Base-by-base conservation (phyloP, 2,888 invertebrate species). In the Parascotia fuliginaria region DNA sequence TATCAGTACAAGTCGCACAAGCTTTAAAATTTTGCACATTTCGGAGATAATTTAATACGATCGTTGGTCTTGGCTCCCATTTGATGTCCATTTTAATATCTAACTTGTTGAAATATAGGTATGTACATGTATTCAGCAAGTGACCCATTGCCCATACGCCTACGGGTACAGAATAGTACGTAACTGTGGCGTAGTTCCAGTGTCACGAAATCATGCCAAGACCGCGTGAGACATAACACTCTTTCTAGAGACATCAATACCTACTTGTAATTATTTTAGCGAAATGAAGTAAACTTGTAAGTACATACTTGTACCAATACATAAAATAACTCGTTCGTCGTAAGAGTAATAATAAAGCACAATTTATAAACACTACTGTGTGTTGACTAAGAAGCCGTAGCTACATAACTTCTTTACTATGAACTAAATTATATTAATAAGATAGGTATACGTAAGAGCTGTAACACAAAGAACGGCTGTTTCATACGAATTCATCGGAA, bases 11-110 rank as follows among this genome's bases (percentile, higher is more conserved):
- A 53, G 49, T 60, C 53, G 45, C 24, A 19, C 52, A 61, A 61
- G 49, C 73, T 75, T 70, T 64, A 66, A 69, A 70, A 56, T 44
- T 60, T 64, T 34, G 54, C 42, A 43, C 45, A 59, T 58, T 73
- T 78, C 75, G 74, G 70, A 77, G 72, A 68, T 70, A 77, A 61
- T 77, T 67, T 73, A 42, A 44, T 40, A 47, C 42, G 28, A 12
- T 39, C 39, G 28, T 29, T 32, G 45, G 24, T 40, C 44, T 69
- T 65, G 63, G 66, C 60, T 56, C 42, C 51, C 57, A 53, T 63
- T 48, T 41, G 49, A 54, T 53, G 55, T 59, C 56, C 49, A 49
- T 57, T 57, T 61, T 58, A 55, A 60, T 68, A 19, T 55, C 42
- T 49, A 47, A 42, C 34, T 54, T 43, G 42, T 50, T 48, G 33